These are phyloP conservation scores for Nanger granti DNA, from an alignment of 2,113 vertebrate genomes.

Conservation along the genomic window DNA sequence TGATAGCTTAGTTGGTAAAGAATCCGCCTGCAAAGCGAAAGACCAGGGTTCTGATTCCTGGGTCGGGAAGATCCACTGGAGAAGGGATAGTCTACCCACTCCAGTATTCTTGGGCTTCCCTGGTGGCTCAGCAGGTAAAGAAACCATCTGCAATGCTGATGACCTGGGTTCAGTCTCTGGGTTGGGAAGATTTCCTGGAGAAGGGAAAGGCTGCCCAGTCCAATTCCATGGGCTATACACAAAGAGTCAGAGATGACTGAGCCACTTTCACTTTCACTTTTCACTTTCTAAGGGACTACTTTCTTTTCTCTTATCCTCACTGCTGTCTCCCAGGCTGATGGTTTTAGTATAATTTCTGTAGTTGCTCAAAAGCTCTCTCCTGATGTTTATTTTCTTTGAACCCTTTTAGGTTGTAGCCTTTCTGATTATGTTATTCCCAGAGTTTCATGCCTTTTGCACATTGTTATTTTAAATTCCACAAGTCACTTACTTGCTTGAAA, in stretches of 20 bases:
- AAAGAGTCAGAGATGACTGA: neutral
- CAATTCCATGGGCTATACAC: neutral
- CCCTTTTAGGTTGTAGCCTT: neutral
- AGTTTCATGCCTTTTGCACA: conserved; percentile 42
- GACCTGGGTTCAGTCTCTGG: neutral
- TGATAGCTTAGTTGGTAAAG: neutral
- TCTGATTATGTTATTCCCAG: conserved; percentile 8
- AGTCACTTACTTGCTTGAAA: neutral
- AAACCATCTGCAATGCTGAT: neutral
- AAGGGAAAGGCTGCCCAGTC: neutral
- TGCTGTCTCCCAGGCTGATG: neutral
- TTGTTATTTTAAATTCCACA: neutral
- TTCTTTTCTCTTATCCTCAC: neutral
- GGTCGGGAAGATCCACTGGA: neutral
- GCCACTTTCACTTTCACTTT: neutral
- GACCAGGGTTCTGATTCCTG: neutral
- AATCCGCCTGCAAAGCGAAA: fast-evolving
- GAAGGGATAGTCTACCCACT: neutral
- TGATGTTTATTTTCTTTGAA: neutral
- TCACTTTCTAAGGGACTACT: neutral
- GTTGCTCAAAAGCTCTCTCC: neutral
- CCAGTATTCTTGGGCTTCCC: neutral
- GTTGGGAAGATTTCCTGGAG: neutral
- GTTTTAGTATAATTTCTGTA: neutral
- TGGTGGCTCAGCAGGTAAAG: neutral